Base-by-base conservation (phyloP, 2,888 invertebrate species). In the Cantharis rustica region DNA sequence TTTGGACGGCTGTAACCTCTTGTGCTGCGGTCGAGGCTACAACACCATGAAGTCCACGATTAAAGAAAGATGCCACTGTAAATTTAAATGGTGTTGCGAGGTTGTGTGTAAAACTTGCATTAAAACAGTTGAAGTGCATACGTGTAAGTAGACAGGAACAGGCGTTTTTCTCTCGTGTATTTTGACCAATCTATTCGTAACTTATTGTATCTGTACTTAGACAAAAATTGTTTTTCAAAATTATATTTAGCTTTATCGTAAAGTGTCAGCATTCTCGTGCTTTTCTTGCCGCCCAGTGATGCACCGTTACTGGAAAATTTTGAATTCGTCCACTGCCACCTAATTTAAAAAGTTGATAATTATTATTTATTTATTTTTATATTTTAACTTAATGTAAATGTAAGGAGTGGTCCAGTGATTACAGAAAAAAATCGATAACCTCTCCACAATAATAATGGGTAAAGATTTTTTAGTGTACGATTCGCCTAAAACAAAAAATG, bases 41-140 rank as follows among this genome's bases (percentile, higher is more conserved):
- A 96, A 95, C 89, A 96, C 96, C 16, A 92, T 94, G 85, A 95
- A 94, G 86, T 92, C 93, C 77, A 93, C 92, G 64, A 90, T 94
- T 73, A 92, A 92, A 80, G 95, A 95, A 85, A 91, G 97, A 80
- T 98, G 98, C 88, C 93, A 96, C 85, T 98, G 98, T 90, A 95
- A 95, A 88, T 98, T 98, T 89, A 95, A 96, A 87, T 98, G 98
- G 98, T 98, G 98, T 90, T 98, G 98, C 89, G 93, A 94, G 85
- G 98, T 98, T 79, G 93, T 95, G 86, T 98, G 98, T 89, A 95
- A 96, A 89, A 94, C 94, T 72, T 98, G 98, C 89, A 91, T 93
- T 83, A 91, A 91, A 82, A 92, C 91, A 85, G 90, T 93, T 77
- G 95, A 97, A 85, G 90, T 94, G 72, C 94, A 96, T 86, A 95